Conservation (phyloP, 2,888 invertebrate species). For the Ophion costatus region DNA sequence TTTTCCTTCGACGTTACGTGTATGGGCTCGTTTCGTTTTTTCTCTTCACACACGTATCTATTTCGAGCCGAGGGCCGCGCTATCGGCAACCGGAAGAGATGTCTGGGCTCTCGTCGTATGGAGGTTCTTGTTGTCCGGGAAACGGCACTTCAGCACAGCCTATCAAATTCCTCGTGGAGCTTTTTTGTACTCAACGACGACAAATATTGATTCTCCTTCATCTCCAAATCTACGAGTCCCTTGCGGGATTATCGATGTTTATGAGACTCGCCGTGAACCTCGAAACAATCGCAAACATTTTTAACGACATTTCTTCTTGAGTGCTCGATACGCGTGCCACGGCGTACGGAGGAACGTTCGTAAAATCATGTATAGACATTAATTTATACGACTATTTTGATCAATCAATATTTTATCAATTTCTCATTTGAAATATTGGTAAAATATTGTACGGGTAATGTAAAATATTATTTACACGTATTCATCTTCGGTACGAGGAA, state of each 20-base stretch:
- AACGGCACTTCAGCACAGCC: not conserved
- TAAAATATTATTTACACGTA: too few species aligned
- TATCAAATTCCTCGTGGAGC: not conserved
- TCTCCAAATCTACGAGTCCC: slow-evolving; percentile 6
- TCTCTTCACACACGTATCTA: not conserved
- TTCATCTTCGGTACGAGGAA: too few species aligned
- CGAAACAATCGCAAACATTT: not conserved
- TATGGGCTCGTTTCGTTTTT: not conserved
- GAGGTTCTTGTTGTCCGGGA: not conserved
- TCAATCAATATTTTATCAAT: too few species aligned
- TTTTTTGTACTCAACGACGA: not conserved
- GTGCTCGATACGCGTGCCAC: not conserved
- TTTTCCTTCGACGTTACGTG: not conserved
- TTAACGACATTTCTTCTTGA: not conserved
- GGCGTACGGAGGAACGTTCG: too few species aligned
- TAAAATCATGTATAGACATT: too few species aligned
- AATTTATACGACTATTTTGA: too few species aligned
- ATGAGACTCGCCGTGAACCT: not conserved
- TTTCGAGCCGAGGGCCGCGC: slow-evolving; percentile 1
- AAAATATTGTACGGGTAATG: too few species aligned
- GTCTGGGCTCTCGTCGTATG: not conserved
- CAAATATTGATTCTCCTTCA: slow-evolving; percentile 14
- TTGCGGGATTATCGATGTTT: slow-evolving; percentile 18
- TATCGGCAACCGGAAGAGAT: slow-evolving; percentile 16
- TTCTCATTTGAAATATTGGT: too few species aligned